phyloP scores from a whole-genome alignment of 2,888 invertebrate species.

The Polyommatus icarus region DNA sequence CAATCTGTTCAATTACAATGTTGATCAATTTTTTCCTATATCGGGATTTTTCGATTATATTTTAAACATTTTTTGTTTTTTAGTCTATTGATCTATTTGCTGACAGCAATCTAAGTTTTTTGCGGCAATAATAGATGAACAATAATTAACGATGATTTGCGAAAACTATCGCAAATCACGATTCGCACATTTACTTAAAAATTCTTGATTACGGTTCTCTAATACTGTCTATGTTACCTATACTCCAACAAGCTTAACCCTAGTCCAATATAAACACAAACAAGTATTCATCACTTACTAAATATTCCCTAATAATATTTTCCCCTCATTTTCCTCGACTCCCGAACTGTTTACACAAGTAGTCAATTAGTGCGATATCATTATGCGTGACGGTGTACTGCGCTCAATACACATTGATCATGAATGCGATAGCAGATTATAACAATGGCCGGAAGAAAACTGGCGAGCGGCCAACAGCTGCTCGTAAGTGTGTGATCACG shows the following conservation, averaged over 20 bases:
- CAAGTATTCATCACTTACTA: neutral
- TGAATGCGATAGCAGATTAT: conserved; percentile 53
- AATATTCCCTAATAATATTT: neutral
- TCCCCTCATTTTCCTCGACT: neutral
- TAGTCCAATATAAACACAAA: neutral
- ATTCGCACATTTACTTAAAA: neutral
- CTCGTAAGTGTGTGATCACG: conserved; percentile 53
- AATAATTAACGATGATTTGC: neutral
- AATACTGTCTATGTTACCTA: neutral
- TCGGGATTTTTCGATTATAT: neutral
- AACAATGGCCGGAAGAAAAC: conserved; percentile 55
- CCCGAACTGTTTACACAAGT: conserved; percentile 26
- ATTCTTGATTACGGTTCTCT: neutral
- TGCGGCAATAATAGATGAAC: too few relatives aligned
- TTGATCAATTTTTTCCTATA: neutral
- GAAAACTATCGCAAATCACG: neutral
- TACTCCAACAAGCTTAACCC: neutral
- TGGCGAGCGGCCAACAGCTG: conserved; percentile 57
- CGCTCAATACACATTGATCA: conserved; percentile 47
- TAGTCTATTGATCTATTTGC: too few relatives aligned
- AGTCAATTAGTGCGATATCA: conserved; percentile 23
- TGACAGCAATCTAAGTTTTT: too few relatives aligned
- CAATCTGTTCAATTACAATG: neutral
- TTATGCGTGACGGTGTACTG: conserved; percentile 18
- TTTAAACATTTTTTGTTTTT: too few relatives aligned